Percentiles rank a stretch among this genome's conserved stretches.
Evolutionary conservation across 1,140 invertebrate species (phyloP).

Genomic region (Cyclina sinensis): DNA sequence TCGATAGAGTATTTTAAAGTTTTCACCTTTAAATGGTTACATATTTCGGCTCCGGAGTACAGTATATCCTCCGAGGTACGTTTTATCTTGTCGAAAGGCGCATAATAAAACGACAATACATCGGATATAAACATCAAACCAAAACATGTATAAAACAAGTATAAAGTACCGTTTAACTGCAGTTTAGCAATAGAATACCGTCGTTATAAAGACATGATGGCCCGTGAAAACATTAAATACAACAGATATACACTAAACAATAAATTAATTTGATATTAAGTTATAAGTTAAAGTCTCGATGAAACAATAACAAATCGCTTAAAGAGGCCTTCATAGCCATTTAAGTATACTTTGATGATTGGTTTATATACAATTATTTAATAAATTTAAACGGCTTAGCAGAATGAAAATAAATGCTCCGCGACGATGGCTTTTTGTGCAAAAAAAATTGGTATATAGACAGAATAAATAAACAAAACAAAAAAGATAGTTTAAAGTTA

Average conservation of each 20-base stretch:
- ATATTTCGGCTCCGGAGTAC: no score
- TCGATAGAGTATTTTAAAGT: no score
- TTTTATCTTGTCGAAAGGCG: not conserved
- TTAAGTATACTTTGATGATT: slow-evolving; percentile 51
- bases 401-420: not conserved
- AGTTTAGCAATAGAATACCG: slow-evolving; percentile 12
- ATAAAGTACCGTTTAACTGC: slow-evolving; percentile 39
- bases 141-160: slow-evolving; percentile 52
- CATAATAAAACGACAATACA: slow-evolving; percentile 22
- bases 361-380: not conserved
- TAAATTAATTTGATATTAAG: slow-evolving; percentile 51
- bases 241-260: slow-evolving; percentile 23
- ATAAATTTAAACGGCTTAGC: not conserved
- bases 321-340: slow-evolving; percentile 28
- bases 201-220: not conserved
- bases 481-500: no score
- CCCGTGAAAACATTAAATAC: slow-evolving; percentile 10
- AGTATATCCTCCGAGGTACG: not conserved
- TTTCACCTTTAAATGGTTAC: no score
- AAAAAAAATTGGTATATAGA: not conserved
- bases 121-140: slow-evolving; percentile 40
- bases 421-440: not conserved
- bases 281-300: not conserved
- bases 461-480: no score
- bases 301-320: slow-evolving; percentile 50